Evolutionary conservation across 2,888 invertebrate genomes (phyloP).

Genomic region (Oeneis ivallda): DNA sequence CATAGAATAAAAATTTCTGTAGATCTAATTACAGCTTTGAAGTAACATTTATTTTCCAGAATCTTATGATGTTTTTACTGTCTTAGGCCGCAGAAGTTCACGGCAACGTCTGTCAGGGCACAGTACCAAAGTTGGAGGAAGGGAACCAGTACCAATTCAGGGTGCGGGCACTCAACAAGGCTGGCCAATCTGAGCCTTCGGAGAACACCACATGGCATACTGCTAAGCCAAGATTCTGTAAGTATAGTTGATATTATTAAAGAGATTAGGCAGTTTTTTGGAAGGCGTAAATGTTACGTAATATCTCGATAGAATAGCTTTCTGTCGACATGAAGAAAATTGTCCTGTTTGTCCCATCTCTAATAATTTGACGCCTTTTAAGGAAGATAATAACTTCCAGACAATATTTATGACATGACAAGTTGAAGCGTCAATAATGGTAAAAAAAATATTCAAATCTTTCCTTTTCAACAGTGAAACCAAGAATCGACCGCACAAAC

Average conservation of each 20-base stretch:
- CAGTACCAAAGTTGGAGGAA: constrained; percentile 94
- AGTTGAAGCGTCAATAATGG: no score
- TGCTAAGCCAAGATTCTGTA: constrained; percentile 92
- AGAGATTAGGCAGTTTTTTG: not conserved
- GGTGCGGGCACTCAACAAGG: constrained; percentile 96
- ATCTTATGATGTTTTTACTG: constrained; percentile 1
- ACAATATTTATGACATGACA: no score
- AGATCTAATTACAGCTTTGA: not conserved
- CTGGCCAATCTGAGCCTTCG: constrained; percentile 95
- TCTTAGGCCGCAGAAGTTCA: constrained; percentile 87
- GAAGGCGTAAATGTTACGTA: not conserved
- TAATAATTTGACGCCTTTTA: no score
- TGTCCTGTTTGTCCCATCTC: no score
- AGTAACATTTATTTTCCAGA: not conserved
- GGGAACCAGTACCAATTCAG: constrained; percentile 98
- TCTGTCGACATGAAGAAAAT: no score
- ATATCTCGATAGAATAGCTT: not conserved
- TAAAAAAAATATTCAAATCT: not conserved
- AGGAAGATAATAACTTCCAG: no score
- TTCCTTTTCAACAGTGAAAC: constrained; percentile 86
- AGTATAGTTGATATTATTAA: no score
- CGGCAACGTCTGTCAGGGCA: constrained; percentile 92
- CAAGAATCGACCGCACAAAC: constrained; percentile 95
- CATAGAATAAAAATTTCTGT: not conserved
- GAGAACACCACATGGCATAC: constrained; percentile 96